Percentiles rank a stretch among this genome's conserved stretches.
Conservation (phyloP, 2,113 vertebrate genomes). For the Python bivittatus region DNA sequence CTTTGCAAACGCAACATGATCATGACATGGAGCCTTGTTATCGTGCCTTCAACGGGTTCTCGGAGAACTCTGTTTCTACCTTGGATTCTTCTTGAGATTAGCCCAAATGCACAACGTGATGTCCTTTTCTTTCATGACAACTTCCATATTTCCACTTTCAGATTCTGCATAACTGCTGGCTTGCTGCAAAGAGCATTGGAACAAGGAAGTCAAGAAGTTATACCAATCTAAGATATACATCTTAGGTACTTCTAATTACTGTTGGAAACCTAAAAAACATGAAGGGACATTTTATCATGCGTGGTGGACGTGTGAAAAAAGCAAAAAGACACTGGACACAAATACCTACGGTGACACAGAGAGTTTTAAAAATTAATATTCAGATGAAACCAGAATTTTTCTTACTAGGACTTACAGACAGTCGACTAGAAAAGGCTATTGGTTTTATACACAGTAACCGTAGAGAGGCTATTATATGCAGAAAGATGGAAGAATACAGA, state of each 20-base stretch:
- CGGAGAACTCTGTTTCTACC: conserved; percentile 63
- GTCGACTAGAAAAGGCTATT: too few species aligned
- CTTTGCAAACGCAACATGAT: neutral
- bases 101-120: conserved; percentile 88
- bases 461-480: too few species aligned
- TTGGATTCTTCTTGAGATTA: conserved; percentile 88
- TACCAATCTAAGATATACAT: neutral
- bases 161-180: conserved; percentile 76
- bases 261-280: neutral
- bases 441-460: too few species aligned
- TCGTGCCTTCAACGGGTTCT: too few species aligned
- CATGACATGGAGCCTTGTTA: too few species aligned
- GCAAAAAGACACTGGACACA: neutral
- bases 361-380: too few species aligned
- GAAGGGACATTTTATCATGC: neutral
- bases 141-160: conserved; percentile 90
- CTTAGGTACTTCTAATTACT: neutral
- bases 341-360: neutral
- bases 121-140: conserved; percentile 76
- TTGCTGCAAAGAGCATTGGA: conserved; percentile 65
- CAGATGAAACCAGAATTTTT: too few species aligned
- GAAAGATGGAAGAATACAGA: too few species aligned
- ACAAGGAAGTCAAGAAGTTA: neutral
- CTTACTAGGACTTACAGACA: too few species aligned
- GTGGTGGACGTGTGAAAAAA: neutral